Percentiles rank a stretch among this genome's conserved stretches.
These are phyloP conservation scores for Pseudopodoces humilis DNA, from an alignment of 2,113 vertebrate genomes.

Conservation along the genomic window DNA sequence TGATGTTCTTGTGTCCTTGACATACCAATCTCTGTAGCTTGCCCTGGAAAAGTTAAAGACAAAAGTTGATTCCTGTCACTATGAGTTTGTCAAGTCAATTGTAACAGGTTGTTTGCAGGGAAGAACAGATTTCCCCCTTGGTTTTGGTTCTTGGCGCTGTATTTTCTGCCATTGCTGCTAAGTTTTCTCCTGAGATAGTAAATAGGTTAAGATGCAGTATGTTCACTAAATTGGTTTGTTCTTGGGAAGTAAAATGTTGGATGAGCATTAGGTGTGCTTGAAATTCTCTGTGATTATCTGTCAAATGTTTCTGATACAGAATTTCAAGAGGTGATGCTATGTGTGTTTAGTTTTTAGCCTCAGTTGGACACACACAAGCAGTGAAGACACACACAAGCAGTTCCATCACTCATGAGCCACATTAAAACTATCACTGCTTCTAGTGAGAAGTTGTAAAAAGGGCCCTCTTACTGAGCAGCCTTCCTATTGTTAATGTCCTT, in stretches of 20 bases:
- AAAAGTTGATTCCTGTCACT: background rate
- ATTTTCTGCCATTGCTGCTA: background rate
- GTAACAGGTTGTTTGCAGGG: background rate
- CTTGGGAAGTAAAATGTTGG: background rate
- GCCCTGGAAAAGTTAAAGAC: background rate
- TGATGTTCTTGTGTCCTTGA: background rate
- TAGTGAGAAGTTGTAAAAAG: background rate
- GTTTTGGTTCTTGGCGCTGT: accelerated
- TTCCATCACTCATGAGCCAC: background rate
- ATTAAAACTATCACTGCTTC: background rate
- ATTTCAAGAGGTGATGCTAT: background rate
- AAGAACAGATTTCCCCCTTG: background rate
- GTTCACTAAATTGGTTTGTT: background rate
- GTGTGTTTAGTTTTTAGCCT: background rate
- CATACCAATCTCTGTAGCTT: background rate
- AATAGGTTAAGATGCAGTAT: background rate
- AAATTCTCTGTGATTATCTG: background rate
- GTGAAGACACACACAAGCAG: background rate
- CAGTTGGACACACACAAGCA: background rate
- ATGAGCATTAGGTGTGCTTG: background rate
- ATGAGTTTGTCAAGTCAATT: background rate
- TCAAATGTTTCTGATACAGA: background rate
- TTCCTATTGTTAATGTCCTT: background rate
- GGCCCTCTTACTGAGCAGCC: background rate
- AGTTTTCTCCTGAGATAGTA: background rate